phyloP scores from a whole-genome alignment of 2,113 vertebrate genomes.

The Epinephelus moara region DNA sequence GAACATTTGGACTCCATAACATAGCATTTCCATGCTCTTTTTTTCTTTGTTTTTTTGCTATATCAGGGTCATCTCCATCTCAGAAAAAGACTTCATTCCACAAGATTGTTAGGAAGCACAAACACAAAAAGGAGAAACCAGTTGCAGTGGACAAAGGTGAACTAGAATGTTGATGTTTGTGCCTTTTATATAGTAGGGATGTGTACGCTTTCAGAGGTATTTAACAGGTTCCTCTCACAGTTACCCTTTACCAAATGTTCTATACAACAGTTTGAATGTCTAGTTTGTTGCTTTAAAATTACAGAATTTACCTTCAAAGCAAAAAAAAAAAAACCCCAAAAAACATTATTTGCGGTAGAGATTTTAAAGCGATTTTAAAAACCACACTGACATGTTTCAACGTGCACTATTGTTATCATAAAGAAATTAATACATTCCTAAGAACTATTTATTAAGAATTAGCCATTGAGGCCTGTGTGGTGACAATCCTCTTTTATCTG shows the following conservation, averaged over 20 bases:
- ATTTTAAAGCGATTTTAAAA: too few species aligned
- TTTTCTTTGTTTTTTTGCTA: conserved; percentile 70
- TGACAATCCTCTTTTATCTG: not conserved
- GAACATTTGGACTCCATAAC: conserved; percentile 72
- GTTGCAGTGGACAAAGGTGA: conserved; percentile 92
- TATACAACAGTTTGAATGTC: not conserved
- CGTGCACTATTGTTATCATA: not conserved
- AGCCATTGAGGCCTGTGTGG: not conserved
- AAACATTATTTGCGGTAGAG: not conserved
- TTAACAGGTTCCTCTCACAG: not conserved
- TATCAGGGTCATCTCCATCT: conserved; percentile 93
- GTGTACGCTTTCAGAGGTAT: not conserved
- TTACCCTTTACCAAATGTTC: not conserved
- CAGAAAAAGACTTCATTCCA: conserved; percentile 96
- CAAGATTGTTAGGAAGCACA: conserved; percentile 98
- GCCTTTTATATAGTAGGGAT: conserved; percentile 8
- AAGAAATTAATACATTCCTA: not conserved
- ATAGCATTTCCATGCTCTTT: conserved; percentile 80
- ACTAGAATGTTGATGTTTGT: conserved; percentile 54
- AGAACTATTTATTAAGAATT: not conserved
- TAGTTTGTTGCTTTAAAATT: not conserved
- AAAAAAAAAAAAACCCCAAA: too few species aligned
- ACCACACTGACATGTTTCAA: not conserved
- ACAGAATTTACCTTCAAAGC: not conserved
- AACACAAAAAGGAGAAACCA: conserved; percentile 94